phyloP scores from a whole-genome alignment of 2,113 vertebrate genomes.

The Pelecanus crispus region DNA sequence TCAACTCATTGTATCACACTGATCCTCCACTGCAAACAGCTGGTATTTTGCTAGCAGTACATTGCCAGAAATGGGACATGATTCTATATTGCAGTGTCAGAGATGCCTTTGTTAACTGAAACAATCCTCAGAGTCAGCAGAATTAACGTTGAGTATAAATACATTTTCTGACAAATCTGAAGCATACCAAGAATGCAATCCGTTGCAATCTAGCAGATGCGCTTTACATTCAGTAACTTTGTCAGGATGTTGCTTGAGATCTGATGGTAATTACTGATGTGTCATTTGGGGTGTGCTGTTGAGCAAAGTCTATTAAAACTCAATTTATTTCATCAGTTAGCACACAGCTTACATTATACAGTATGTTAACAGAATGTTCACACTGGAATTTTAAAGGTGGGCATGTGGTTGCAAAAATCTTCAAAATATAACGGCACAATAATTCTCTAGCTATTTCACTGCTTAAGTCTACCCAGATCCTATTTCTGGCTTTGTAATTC shows the following conservation, averaged over 20 bases:
- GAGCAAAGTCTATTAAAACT: slow-evolving; percentile 50
- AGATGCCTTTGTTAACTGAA: slow-evolving; percentile 50
- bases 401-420: background rate
- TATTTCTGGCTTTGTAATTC: background rate
- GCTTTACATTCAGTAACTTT: slow-evolving; percentile 13
- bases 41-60: slow-evolving; percentile 45
- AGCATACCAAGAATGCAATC: slow-evolving; percentile 16
- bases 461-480: background rate
- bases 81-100: slow-evolving; percentile 45
- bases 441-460: background rate
- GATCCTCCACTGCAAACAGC: slow-evolving; percentile 48
- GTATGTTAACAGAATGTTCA: background rate
- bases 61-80: slow-evolving; percentile 33
- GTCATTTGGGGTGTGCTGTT: slow-evolving; percentile 41
- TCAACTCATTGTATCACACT: slow-evolving; percentile 17
- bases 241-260: slow-evolving; percentile 39
- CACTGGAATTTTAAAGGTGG: background rate
- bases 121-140: slow-evolving; percentile 42
- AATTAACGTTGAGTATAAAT: slow-evolving; percentile 50
- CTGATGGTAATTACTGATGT: slow-evolving; percentile 38
- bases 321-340: slow-evolving; percentile 46
- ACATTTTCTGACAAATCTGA: slow-evolving; percentile 40
- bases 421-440: background rate
- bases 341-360: background rate
- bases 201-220: slow-evolving; percentile 38